These are phyloP conservation scores for Papilio polyxenes DNA, from an alignment of 1,140 invertebrate species.

Conservation along the genomic window DNA sequence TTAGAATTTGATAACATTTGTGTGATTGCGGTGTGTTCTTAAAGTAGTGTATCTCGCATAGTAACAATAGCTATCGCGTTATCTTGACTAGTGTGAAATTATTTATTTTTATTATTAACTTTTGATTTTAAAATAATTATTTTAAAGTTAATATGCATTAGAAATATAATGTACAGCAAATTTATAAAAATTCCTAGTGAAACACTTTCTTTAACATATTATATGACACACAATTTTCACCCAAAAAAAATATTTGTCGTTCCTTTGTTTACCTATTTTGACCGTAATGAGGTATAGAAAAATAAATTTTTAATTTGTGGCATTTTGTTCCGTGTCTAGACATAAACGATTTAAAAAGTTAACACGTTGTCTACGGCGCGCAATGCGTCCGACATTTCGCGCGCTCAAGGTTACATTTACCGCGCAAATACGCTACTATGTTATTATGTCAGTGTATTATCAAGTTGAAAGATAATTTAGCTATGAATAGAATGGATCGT, in stretches of 20 bases:
- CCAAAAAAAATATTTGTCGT: too few relatives aligned
- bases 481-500: conserved; percentile 20
- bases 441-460: conserved; percentile 37
- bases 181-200: too few relatives aligned
- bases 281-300: too few relatives aligned
- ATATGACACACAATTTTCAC: too few relatives aligned
- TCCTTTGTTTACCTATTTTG: too few relatives aligned
- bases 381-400: conserved; percentile 15
- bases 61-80: neutral
- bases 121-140: too few relatives aligned
- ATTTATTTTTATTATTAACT: neutral
- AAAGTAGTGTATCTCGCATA: neutral
- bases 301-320: neutral
- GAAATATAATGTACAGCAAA: too few relatives aligned
- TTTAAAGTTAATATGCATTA: too few relatives aligned
- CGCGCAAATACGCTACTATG: conserved; percentile 28
- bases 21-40: too few relatives aligned
- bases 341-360: conserved; percentile 10
- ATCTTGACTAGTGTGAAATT: neutral
- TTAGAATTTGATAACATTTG: too few relatives aligned
- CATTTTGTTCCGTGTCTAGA: neutral
- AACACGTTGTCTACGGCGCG: neutral
- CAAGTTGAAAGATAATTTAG: conserved; percentile 21
- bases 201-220: too few relatives aligned
- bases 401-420: conserved; percentile 29